Conservation (phyloP, 2,113 vertebrate species). For the Typhlomys cinereus region DNA sequence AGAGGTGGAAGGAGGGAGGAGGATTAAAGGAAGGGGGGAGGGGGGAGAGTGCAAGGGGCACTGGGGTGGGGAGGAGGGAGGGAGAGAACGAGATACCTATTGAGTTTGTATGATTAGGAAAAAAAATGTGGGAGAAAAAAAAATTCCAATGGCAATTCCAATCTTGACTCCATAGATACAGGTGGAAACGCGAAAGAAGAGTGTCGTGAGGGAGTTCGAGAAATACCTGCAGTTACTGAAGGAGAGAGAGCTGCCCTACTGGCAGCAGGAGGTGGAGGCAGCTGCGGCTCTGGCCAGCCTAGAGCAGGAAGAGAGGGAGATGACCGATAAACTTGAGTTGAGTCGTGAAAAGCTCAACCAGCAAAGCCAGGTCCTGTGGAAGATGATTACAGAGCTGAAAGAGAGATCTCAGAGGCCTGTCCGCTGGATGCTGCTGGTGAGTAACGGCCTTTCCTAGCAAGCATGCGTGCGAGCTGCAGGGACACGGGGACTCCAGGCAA, state of each 20-base stretch:
- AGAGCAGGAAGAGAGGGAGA: slow-evolving; percentile 58
- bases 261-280: slow-evolving; percentile 25
- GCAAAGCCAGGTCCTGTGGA: slow-evolving; percentile 59
- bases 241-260: not conserved
- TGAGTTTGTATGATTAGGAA: too few relatives aligned
- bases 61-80: too few relatives aligned
- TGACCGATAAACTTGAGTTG: slow-evolving; percentile 22
- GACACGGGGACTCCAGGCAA: not conserved
- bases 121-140: too few relatives aligned
- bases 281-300: slow-evolving; percentile 58
- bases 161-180: slow-evolving; percentile 49
- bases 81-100: too few relatives aligned
- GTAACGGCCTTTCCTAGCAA: not conserved
- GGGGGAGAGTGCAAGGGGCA: too few relatives aligned
- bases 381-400: slow-evolving; percentile 65
- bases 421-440: slow-evolving; percentile 56
- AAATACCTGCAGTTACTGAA: slow-evolving; percentile 58
- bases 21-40: too few relatives aligned
- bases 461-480: not conserved
- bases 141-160: not conserved
- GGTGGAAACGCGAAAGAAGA: slow-evolving; percentile 62
- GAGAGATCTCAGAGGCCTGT: slow-evolving; percentile 63
- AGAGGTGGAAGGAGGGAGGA: too few relatives aligned
- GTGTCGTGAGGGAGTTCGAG: slow-evolving; percentile 67
- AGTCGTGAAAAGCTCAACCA: not conserved